Conservation (phyloP, 2,113 vertebrate genomes). For the Cnemophilus loriae region DNA sequence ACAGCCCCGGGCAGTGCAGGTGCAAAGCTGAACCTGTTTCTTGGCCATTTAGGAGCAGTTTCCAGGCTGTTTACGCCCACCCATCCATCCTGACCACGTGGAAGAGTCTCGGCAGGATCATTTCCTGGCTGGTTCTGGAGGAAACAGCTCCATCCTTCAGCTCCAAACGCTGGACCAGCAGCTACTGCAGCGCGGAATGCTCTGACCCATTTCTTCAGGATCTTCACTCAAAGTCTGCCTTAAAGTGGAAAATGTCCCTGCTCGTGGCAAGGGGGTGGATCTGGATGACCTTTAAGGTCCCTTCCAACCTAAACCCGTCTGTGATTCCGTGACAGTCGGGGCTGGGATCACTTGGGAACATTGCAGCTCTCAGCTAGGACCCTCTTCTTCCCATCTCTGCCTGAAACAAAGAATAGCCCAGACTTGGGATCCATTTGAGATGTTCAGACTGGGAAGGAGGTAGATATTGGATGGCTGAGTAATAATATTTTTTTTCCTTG, state of each 20-base stretch:
- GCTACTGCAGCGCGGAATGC: not conserved
- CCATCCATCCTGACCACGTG: not conserved
- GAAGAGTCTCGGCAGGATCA: too few relatives aligned
- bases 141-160: not conserved
- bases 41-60: not conserved
- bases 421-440: not conserved
- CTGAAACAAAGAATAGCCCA: not conserved
- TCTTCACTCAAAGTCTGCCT: not conserved
- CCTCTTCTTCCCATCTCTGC: not conserved
- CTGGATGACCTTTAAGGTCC: too few relatives aligned
- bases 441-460: not conserved
- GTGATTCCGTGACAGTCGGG: fast-evolving
- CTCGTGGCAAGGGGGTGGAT: not conserved
- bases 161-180: not conserved
- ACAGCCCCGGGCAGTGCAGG: not conserved
- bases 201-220: not conserved
- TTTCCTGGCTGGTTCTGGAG: not conserved
- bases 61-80: fast-evolving
- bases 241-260: not conserved
- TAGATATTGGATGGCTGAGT: not conserved
- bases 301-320: not conserved
- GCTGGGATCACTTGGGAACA: not conserved
- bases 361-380: not conserved
- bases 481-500: not conserved
- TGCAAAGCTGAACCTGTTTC: not conserved